Evolutionary conservation across 2,797 vertebrate species (phyloP), one percentile per base, ranked within the genome.

Genomic region (Gobionotothen gibberifrons): DNA sequence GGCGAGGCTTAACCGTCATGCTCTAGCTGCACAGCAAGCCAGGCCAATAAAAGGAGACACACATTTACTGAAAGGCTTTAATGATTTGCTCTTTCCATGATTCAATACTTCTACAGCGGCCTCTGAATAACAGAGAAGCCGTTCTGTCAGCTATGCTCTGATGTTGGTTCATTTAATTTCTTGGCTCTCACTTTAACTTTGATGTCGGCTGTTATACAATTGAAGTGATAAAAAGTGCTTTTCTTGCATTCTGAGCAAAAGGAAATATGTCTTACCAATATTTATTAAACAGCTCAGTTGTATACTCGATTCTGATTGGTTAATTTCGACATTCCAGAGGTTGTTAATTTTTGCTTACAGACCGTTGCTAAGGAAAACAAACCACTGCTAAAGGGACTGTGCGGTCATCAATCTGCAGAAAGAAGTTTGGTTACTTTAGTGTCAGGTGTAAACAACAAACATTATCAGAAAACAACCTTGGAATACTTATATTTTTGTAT

Each of bases 11-110:
- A 75, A 43, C 72, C 51, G 61, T 83, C 79, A 82, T 39, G 60
- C 68, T 63, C 72, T 15, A 56, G 77, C 79, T 75, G 51, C n/a
- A 51, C 40, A 53, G 83, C 83, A 74, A 79, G 68, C 76, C 49
- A 8, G 56, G 67, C 83, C 82, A 82, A 69, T 76, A 72, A 80
- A 86, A 36, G 6, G 60, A 79, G 72, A 71, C 66, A 52, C 76
- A 58, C 59, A 76, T 78, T 62, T 46, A 46, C 43, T 36, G 47
- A 64, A 48, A 82, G 64, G 16, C 70, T 82, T 79, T 77, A 74
- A 83, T 80, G 72, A 85, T 78, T 78, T 39, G 22, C 72, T 87
- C 60, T 84, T 85, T 83, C 74, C 69, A 67, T 79, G 78, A 87
- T 82, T 76, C 67, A 67, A 53, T 76, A 69, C 67, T 46, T 72